Percentiles rank a stretch among this genome's conserved stretches.
Evolutionary conservation across 1,140 invertebrate species (phyloP).

Genomic region (Aphis gossypii): DNA sequence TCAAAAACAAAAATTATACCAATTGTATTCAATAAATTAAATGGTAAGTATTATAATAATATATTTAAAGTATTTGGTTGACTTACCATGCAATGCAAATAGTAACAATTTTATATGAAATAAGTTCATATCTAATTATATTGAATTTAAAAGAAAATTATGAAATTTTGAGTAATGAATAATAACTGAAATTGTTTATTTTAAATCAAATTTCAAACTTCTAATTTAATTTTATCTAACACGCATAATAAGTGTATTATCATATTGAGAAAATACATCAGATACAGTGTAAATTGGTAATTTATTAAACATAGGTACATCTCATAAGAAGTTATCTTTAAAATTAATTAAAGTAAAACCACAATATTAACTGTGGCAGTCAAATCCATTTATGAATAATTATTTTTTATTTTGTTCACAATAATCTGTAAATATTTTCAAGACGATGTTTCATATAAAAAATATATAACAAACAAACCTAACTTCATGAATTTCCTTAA

Average conservation of each 20-base stretch:
- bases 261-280: not conserved
- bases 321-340: not conserved
- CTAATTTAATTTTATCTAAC: not conserved
- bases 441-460: not conserved
- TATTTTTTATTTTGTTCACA: slow-evolving; percentile 27
- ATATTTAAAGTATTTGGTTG: not conserved
- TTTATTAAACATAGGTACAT: not conserved
- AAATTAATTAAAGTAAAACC: not conserved
- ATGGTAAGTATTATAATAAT: not conserved
- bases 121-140: not conserved
- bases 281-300: not conserved
- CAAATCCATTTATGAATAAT: slow-evolving; percentile 10
- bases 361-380: not conserved
- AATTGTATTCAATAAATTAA: not conserved
- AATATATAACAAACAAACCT: slow-evolving; percentile 2
- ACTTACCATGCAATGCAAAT: not conserved
- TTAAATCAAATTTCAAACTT: not conserved
- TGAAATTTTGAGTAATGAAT: not conserved
- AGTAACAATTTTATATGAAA: slow-evolving; percentile 10
- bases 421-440: not conserved
- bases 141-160: not conserved
- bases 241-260: not conserved
- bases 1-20: not conserved
- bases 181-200: not conserved
- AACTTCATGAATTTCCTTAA: not conserved